Conservation (phyloP, 2,888 invertebrate species). For the Acanthosepion pharaonis region DNA sequence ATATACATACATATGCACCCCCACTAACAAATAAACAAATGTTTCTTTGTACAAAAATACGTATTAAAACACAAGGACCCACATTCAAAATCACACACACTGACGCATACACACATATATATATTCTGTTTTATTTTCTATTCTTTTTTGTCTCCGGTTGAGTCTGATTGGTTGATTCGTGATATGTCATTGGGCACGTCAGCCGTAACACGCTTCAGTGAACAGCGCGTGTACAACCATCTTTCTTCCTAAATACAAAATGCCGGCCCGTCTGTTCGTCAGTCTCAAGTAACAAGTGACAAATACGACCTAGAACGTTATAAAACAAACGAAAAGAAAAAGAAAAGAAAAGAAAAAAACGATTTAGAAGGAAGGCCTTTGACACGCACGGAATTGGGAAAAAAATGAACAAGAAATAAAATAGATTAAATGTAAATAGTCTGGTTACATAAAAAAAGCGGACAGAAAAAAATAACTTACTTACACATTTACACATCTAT, state of each 20-base stretch:
- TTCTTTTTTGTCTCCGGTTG: not conserved
- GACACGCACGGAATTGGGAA: not conserved
- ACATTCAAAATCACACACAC: too few species aligned
- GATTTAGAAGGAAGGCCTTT: not conserved
- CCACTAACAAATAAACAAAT: too few species aligned
- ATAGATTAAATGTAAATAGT: not conserved
- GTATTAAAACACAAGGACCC: too few species aligned
- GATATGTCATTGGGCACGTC: conserved; percentile 18
- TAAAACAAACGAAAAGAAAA: not conserved
- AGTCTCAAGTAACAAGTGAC: not conserved
- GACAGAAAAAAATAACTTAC: too few species aligned
- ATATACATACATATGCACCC: too few species aligned
- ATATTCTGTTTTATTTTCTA: not conserved
- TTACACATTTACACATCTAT: too few species aligned
- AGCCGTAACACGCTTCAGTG: not conserved
- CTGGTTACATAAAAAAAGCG: too few species aligned
- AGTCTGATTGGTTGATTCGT: conserved; percentile 14
- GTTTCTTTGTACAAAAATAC: too few species aligned
- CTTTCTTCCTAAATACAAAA: not conserved
- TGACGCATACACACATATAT: not conserved
- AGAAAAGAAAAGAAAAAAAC: not conserved
- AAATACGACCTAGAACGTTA: not conserved
- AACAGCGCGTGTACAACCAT: not conserved
- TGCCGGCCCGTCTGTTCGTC: conserved; percentile 17
- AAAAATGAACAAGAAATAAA: not conserved